Percentiles rank a stretch among this genome's conserved stretches.
phyloP scores from a whole-genome alignment of 1,140 invertebrate species.

The Protaetia brevitarsis region DNA sequence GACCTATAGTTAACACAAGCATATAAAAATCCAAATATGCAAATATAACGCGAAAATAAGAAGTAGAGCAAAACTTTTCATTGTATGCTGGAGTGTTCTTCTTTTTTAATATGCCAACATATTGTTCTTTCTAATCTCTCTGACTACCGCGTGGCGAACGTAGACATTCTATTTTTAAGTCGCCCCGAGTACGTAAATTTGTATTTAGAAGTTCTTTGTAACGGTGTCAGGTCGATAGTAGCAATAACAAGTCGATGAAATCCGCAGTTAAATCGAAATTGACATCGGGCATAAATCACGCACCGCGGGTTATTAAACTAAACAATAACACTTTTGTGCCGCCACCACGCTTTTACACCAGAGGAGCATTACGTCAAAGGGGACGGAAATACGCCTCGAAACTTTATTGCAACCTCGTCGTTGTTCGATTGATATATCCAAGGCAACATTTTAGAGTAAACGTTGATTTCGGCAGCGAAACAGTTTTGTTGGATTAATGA shows the following conservation, averaged over 20 bases:
- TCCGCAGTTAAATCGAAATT: background rate
- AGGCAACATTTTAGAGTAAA: too few relatives aligned
- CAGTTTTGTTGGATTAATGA: too few relatives aligned
- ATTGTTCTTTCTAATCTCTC: too few relatives aligned
- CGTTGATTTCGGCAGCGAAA: too few relatives aligned
- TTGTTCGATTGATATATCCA: too few relatives aligned
- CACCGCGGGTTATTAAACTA: conserved; percentile 7
- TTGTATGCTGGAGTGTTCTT: too few relatives aligned
- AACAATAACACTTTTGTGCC: background rate
- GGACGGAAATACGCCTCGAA: background rate
- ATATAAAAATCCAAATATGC: too few relatives aligned
- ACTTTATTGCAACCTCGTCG: background rate
- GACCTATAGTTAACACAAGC: too few relatives aligned
- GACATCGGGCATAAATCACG: conserved; percentile 1
- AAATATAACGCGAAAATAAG: too few relatives aligned
- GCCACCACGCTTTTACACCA: background rate
- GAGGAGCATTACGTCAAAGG: conserved; percentile 4
- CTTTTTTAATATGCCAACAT: too few relatives aligned
- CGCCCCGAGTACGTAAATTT: background rate
- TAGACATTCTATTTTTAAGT: conserved; percentile 8
- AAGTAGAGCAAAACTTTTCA: too few relatives aligned
- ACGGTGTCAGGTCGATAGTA: background rate
- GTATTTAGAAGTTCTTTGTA: background rate
- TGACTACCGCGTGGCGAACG: too few relatives aligned
- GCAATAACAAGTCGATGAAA: background rate